Conservation (phyloP, 1,140 invertebrate species). For the Akabosia matsudoensis region DNA sequence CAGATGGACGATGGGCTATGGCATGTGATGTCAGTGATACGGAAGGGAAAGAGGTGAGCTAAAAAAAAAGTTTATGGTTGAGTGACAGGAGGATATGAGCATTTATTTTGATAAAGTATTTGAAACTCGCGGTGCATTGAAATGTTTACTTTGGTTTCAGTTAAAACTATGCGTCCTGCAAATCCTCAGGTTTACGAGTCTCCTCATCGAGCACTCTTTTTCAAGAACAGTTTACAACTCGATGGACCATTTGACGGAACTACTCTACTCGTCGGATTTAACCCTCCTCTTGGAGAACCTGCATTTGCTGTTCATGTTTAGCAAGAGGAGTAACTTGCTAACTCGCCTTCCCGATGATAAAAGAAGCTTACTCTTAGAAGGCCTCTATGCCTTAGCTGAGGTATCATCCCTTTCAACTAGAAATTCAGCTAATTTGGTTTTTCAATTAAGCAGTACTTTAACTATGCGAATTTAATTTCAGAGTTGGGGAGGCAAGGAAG, state of each 20-base stretch:
- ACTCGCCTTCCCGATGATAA: conserved; percentile 72
- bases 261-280: conserved; percentile 81
- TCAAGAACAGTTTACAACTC: conserved; percentile 86
- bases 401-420: conserved; percentile 53
- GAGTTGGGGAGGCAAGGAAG: conserved; percentile 86
- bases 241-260: conserved; percentile 80
- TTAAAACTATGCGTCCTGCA: conserved; percentile 71
- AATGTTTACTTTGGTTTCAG: conserved; percentile 51
- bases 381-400: conserved; percentile 78
- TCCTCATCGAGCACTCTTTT: conserved; percentile 87
- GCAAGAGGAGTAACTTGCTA: conserved; percentile 87
- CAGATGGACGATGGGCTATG: conserved; percentile 68
- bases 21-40: conserved; percentile 70
- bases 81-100: too few relatives aligned
- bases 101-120: neutral
- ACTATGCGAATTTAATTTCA: conserved; percentile 45
- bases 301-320: conserved; percentile 87
- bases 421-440: conserved; percentile 43
- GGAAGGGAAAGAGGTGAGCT: conserved; percentile 55
- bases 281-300: conserved; percentile 80
- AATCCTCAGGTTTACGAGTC: conserved; percentile 77
- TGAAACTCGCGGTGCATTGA: neutral
- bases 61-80: neutral
- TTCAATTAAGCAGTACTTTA: conserved; percentile 27
- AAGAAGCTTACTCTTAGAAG: conserved; percentile 68